Evolutionary conservation across 2,113 vertebrate species (phyloP).

Genomic region (Psettodes erumei): DNA sequence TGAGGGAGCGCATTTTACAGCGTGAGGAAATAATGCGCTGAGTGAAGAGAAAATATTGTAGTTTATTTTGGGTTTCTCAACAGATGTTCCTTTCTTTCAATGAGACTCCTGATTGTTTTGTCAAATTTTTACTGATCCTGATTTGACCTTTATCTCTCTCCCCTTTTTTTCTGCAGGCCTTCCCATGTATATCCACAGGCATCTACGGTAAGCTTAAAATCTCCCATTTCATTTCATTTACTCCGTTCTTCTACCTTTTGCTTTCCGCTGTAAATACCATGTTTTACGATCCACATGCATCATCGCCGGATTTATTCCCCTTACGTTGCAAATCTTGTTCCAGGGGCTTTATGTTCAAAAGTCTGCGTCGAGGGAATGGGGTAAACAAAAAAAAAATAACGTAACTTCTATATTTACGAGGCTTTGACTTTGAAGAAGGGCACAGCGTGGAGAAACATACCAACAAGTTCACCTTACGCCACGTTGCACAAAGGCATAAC

Average conservation of each 20-base stretch:
- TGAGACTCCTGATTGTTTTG: neutral
- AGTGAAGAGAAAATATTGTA: neutral
- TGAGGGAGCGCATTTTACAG: too few species aligned
- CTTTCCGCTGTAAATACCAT: neutral
- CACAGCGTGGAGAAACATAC: neutral
- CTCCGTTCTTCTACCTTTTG: neutral
- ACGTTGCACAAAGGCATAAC: slow-evolving; percentile 46
- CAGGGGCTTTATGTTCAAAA: neutral
- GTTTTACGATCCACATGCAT: neutral
- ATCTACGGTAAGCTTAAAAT: slow-evolving; percentile 92
- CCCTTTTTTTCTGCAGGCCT: slow-evolving; percentile 87
- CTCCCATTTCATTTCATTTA: neutral
- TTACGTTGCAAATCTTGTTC: neutral
- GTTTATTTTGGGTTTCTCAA: neutral
- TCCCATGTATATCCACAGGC: slow-evolving; percentile 98
- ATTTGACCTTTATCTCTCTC: slow-evolving; percentile 66
- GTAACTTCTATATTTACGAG: neutral
- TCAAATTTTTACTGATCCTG: slow-evolving; percentile 7
- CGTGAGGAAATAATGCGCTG: slow-evolving; percentile 11
- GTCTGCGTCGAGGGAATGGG: neutral
- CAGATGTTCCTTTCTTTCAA: neutral
- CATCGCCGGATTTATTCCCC: neutral
- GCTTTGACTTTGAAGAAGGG: slow-evolving; percentile 22
- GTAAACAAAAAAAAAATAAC: neutral
- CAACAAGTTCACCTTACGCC: slow-evolving; percentile 40